Percentiles rank a stretch among this genome's conserved stretches.
These are phyloP conservation scores for Dorcus hopei DNA, from an alignment of 2,888 invertebrate species.

Conservation along the genomic window DNA sequence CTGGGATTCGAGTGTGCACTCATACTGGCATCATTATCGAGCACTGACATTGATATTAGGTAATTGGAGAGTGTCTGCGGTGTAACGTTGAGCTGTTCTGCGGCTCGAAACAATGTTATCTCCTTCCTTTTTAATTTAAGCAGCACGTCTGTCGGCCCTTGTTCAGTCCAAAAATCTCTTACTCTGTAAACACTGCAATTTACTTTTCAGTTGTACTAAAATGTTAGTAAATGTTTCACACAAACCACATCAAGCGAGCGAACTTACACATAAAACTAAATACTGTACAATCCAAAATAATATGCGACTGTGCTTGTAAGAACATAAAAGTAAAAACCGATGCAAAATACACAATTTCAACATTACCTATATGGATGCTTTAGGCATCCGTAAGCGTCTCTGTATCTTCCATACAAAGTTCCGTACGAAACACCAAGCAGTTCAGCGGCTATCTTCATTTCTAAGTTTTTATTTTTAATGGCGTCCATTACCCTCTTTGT, in stretches of 20 bases:
- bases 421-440: constrained; percentile 88
- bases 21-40: constrained; percentile 48
- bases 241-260: neutral
- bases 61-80: constrained; percentile 73
- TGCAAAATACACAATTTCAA: constrained; percentile 4
- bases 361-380: constrained; percentile 80
- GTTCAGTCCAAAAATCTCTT: constrained; percentile 75
- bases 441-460: constrained; percentile 91
- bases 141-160: constrained; percentile 71
- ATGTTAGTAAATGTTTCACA: neutral
- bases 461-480: constrained; percentile 83
- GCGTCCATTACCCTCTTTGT: constrained; percentile 87
- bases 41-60: constrained; percentile 57
- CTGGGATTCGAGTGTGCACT: constrained; percentile 47
- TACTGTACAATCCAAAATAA: neutral
- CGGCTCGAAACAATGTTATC: constrained; percentile 68
- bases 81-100: constrained; percentile 72
- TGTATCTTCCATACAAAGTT: constrained; percentile 82
- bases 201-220: neutral
- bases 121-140: constrained; percentile 70
- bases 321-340: neutral
- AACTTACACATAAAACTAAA: too few relatives aligned
- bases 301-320: neutral
- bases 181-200: constrained; percentile 48
- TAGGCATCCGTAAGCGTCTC: constrained; percentile 85